These are phyloP conservation scores for Brachionus paranguensis DNA, from an alignment of 1,140 invertebrate species.

Conservation along the genomic window DNA sequence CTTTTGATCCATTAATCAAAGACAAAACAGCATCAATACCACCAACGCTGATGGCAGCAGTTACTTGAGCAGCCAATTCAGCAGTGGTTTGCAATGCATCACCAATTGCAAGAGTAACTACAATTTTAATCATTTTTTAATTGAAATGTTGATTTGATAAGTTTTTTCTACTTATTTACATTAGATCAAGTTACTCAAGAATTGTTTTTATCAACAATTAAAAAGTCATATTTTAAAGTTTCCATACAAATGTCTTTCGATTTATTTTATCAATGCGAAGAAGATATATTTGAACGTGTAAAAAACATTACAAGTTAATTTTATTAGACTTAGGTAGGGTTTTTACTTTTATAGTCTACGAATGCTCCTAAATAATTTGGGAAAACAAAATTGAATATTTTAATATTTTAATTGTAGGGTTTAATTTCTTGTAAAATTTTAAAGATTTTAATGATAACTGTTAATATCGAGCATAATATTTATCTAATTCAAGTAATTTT, in stretches of 20 bases:
- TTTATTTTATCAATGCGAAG: background rate
- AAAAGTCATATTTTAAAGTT: background rate
- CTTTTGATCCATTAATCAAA: background rate
- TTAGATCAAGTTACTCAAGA: background rate
- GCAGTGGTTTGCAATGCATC: background rate
- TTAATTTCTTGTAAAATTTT: too few relatives aligned
- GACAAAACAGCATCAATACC: background rate
- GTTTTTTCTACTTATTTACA: background rate
- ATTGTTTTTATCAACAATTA: background rate
- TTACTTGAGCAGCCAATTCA: constrained; percentile 9
- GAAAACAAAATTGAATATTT: too few relatives aligned
- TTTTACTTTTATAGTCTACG: too few relatives aligned
- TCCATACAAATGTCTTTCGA: background rate
- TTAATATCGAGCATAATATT: too few relatives aligned
- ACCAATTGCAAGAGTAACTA: background rate
- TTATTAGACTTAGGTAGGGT: too few relatives aligned
- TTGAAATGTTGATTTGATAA: background rate
- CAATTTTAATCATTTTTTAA: background rate
- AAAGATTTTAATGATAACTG: too few relatives aligned
- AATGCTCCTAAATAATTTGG: too few relatives aligned
- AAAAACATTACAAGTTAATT: background rate
- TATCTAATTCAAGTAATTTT: too few relatives aligned
- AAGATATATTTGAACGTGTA: background rate
- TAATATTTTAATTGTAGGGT: too few relatives aligned
- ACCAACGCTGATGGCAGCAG: background rate